A percentile compares a stretch with the other conserved stretches of the same genome.
These are phyloP conservation scores for Apodemia zela DNA, from an alignment of 2,888 invertebrate species.

Conservation along the genomic window DNA sequence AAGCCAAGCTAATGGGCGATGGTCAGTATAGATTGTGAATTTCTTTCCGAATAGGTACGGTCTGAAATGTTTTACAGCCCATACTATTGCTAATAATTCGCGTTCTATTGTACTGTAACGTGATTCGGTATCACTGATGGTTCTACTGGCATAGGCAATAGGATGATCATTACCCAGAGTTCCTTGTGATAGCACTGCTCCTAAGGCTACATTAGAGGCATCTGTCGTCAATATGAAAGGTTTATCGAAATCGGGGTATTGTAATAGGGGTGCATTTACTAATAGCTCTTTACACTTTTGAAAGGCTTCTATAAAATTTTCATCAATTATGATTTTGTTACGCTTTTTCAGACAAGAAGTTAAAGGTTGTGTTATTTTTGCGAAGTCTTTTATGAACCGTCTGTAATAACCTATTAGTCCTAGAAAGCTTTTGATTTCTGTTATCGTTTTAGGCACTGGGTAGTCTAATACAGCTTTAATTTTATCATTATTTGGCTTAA, in stretches of 20 bases:
- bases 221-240: slow-evolving; percentile 35
- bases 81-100: slow-evolving; percentile 29
- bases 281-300: slow-evolving; percentile 30
- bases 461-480: slow-evolving; percentile 35
- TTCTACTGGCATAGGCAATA: slow-evolving; percentile 28
- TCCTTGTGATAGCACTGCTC: slow-evolving; percentile 39
- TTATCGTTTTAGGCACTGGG: slow-evolving; percentile 34
- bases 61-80: slow-evolving; percentile 33
- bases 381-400: slow-evolving; percentile 39
- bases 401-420: slow-evolving; percentile 48
- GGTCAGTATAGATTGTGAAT: slow-evolving; percentile 34
- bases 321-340: slow-evolving; percentile 19
- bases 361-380: slow-evolving; percentile 36
- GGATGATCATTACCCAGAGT: slow-evolving; percentile 36
- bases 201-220: slow-evolving; percentile 37
- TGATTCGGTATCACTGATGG: slow-evolving; percentile 19
- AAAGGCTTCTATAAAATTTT: slow-evolving; percentile 29
- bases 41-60: slow-evolving; percentile 42
- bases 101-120: slow-evolving; percentile 27
- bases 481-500: slow-evolving; percentile 38
- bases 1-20: slow-evolving; percentile 29
- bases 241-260: slow-evolving; percentile 23
- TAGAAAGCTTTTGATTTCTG: slow-evolving; percentile 42
- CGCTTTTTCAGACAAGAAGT: slow-evolving; percentile 33
- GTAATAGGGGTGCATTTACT: slow-evolving; percentile 24